These are phyloP conservation scores for Beris morrisii DNA, from an alignment of 2,888 invertebrate species.

Conservation along the genomic window DNA sequence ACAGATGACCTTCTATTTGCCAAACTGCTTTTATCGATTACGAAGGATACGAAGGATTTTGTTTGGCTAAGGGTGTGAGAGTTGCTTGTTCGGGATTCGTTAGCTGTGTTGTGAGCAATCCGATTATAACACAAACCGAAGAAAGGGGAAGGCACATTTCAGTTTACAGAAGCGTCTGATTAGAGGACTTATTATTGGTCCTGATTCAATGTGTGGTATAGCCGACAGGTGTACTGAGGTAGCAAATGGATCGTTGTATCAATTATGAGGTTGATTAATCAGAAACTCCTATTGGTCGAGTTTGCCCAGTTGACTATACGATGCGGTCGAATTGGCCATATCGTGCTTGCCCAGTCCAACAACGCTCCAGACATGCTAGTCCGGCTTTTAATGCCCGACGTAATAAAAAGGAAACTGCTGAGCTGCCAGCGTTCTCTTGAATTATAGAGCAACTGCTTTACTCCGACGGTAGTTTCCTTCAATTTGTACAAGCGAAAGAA, in stretches of 20 bases:
- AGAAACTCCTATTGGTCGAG: constrained; percentile 35
- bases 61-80: neutral
- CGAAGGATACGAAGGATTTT: constrained; percentile 12
- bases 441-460: constrained; percentile 31
- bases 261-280: constrained; percentile 38
- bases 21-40: constrained; percentile 38
- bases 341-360: neutral
- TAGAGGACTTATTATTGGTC: neutral
- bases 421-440: constrained; percentile 7
- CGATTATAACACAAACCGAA: neutral
- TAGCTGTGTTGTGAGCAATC: neutral
- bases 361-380: neutral
- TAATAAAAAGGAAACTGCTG: constrained; percentile 31
- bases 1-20: constrained; percentile 36
- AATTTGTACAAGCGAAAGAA: constrained; percentile 7
- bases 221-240: neutral
- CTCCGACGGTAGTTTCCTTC: constrained; percentile 14
- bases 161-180: neutral
- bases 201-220: constrained; percentile 2
- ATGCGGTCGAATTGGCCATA: neutral
- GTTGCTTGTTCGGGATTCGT: neutral
- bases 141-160: neutral
- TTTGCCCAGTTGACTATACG: constrained; percentile 13
- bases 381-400: constrained; percentile 14
- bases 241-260: constrained; percentile 32